Percentiles rank a stretch among this genome's conserved stretches.
phyloP scores from a whole-genome alignment of 2,888 invertebrate species.

The Protodeltote pygarga region DNA sequence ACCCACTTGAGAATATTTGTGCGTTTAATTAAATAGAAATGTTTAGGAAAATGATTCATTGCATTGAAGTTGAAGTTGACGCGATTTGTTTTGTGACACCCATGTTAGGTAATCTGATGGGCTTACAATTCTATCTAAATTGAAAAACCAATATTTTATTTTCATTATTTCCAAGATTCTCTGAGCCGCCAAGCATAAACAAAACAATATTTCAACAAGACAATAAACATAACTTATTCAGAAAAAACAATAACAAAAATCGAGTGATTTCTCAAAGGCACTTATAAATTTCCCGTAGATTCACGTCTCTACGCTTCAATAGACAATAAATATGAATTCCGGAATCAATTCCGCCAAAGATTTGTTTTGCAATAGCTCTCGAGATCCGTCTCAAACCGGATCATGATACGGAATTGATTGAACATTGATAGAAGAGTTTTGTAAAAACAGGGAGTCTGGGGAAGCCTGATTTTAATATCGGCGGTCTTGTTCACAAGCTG shows the following conservation, averaged over 20 bases:
- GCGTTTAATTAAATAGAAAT: too few species aligned
- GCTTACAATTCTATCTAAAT: too few species aligned
- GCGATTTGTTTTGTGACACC: too few species aligned
- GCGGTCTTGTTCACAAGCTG: too few species aligned
- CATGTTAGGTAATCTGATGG: too few species aligned
- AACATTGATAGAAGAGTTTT: slow-evolving; percentile 17
- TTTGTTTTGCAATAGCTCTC: slow-evolving; percentile 43
- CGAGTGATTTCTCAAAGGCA: slow-evolving; percentile 18
- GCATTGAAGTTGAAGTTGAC: too few species aligned
- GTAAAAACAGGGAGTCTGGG: too few species aligned
- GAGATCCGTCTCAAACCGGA: slow-evolving; percentile 17
- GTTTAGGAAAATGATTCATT: too few species aligned
- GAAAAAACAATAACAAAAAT: slow-evolving; percentile 3
- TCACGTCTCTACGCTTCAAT: slow-evolving; percentile 17
- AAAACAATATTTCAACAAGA: slow-evolving; percentile 8
- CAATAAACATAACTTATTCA: slow-evolving; percentile 17
- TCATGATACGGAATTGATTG: slow-evolving; percentile 40
- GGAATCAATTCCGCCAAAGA: slow-evolving; percentile 42
- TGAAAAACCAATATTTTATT: too few species aligned
- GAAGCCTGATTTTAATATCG: too few species aligned
- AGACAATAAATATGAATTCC: slow-evolving; percentile 41
- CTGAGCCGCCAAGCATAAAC: slow-evolving; percentile 2
- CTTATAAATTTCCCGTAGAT: slow-evolving; percentile 27
- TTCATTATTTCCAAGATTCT: too few species aligned
- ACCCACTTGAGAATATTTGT: too few species aligned